These are phyloP conservation scores for Chrysomallon squamiferum DNA, from an alignment of 1,140 invertebrate species.

Conservation along the genomic window DNA sequence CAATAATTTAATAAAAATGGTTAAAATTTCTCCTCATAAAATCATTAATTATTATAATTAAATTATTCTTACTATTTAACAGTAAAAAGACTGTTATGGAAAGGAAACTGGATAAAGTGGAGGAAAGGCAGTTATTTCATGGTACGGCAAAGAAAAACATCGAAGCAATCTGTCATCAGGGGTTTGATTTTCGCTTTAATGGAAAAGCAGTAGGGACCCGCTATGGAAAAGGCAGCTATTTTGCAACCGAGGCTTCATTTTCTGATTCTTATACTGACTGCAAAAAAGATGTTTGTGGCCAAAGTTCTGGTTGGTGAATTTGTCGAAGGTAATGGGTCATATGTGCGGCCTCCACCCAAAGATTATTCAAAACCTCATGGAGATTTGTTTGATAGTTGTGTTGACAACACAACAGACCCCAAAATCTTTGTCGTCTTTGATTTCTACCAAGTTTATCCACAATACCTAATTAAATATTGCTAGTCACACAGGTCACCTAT, in stretches of 20 bases:
- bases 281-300: slow-evolving; percentile 45
- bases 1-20: too few species aligned
- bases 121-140: slow-evolving; percentile 38
- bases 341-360: slow-evolving; percentile 38
- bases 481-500: too few species aligned
- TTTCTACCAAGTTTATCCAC: slow-evolving; percentile 49
- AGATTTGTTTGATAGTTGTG: slow-evolving; percentile 54
- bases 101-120: not conserved
- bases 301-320: slow-evolving; percentile 47
- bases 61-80: too few species aligned
- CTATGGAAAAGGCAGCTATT: slow-evolving; percentile 54
- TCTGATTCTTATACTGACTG: slow-evolving; percentile 25
- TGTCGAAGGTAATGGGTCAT: slow-evolving; percentile 26
- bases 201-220: slow-evolving; percentile 39
- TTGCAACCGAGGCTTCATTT: slow-evolving; percentile 42
- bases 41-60: too few species aligned
- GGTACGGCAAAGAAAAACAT: slow-evolving; percentile 32
- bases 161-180: slow-evolving; percentile 41
- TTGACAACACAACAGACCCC: slow-evolving; percentile 39
- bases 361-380: slow-evolving; percentile 21
- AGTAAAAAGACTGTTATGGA: not conserved
- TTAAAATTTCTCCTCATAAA: too few species aligned
- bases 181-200: slow-evolving; percentile 43
- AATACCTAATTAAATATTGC: slow-evolving; percentile 55
- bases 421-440: slow-evolving; percentile 53